phyloP scores from a whole-genome alignment of 2,888 invertebrate genomes.

The Prenolepis imparis region DNA sequence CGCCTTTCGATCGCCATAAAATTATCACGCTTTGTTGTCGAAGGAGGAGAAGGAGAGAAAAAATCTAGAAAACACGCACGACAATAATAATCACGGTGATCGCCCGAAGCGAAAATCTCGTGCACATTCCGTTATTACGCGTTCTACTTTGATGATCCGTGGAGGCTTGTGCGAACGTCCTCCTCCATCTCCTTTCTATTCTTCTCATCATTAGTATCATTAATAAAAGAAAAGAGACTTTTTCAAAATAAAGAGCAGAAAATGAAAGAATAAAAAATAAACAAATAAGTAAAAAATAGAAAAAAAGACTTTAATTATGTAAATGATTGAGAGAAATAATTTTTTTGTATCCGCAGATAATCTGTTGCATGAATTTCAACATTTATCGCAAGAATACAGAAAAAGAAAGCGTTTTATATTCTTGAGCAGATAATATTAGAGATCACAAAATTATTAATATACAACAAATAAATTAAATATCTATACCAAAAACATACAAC shows the following conservation, averaged over 20 bases:
- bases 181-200: constrained; percentile 44
- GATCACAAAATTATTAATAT: neutral
- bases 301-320: neutral
- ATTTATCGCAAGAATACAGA: neutral
- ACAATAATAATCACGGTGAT: constrained; percentile 64
- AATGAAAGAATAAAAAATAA: neutral
- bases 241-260: neutral
- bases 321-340: neutral
- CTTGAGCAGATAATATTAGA: neutral
- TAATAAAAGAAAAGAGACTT: neutral
- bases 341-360: neutral
- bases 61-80: constrained; percentile 35
- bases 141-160: constrained; percentile 73
- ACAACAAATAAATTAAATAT: neutral
- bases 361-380: neutral
- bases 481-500: neutral
- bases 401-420: neutral
- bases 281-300: neutral
- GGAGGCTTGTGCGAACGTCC: constrained; percentile 54
- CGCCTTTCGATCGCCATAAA: constrained; percentile 36
- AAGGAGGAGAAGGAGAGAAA: constrained; percentile 35
- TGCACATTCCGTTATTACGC: constrained; percentile 77
- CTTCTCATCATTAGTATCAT: neutral
- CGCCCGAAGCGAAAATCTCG: constrained; percentile 67
- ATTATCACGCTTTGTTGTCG: constrained; percentile 50